Evolutionary conservation across 2,113 vertebrate species (phyloP), one percentile per base, ranked within the genome.

Genomic region (Tychaedon coryphoeus): DNA sequence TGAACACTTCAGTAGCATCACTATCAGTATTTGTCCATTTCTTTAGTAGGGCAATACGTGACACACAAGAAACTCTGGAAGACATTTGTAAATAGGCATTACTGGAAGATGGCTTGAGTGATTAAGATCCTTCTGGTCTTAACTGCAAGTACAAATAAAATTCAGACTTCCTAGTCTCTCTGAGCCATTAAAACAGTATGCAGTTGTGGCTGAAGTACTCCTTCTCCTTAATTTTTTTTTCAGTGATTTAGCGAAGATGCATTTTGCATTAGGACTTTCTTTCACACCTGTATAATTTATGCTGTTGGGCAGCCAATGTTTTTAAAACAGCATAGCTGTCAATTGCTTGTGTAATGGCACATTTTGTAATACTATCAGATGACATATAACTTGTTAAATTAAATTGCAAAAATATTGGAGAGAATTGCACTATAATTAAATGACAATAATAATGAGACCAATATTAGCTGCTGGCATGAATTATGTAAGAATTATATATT

Each of bases 371-470:
- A 47, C 88, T 97, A 94, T 97, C 94, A 72, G 66, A 85, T 96
- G 56, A 92, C 94, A 94, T 62, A 67, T 50, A 92, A 91, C 80
- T 91, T 85, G 86, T 96, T 96, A 92, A 97, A 94, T 96, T 96
- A 71, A 87, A 95, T 88, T 91, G 56, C 92, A 95, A 95, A 97
- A 93, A 84, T 95, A 93, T 88, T 88, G 80, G 54, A 45, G 51
- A 67, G 58, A 91, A 95, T 78, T 90, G 42, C 81, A 65, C 71
- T 83, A 10, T 97, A 97, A 97, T 97, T 97, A 97, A 95, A 97
- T 97, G 86, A 97, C 95, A 97, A 97, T 97, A 97, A 95, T 97
- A 96, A 97, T 97, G 96, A 97, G 96, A 90, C 58, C 40, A 95
- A 88, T 96, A 95, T 96, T 95, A 90, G 83, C 71, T 95, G 43